Base-by-base conservation (phyloP, 2,888 invertebrate species). In the Synergus gifuensis region DNA sequence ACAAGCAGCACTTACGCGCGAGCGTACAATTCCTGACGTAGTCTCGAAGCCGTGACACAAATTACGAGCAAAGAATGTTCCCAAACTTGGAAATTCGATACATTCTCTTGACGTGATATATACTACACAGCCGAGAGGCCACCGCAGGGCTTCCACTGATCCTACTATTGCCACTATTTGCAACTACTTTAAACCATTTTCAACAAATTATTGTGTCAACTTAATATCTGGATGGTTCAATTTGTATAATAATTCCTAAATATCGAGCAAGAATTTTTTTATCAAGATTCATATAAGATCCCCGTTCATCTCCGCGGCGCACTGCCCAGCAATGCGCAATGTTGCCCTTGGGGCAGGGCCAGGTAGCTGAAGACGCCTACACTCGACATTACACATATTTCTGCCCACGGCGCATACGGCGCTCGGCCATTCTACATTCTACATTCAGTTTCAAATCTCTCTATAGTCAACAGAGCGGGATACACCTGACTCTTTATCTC, bases 51-150 rank as follows among this genome's bases (percentile, higher is more conserved):
- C 89, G 80, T 89, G 89, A 89, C 89, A 90, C 89, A 86, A 89
- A 90, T 90, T 88, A 86, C 85, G 84, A 83, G 82, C 82, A 83
- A 88, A 82, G 87, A 90, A 88, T 89, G 86, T 87, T 89, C 86
- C 89, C 90, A 89, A 90, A 89, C 88, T 90, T 90, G 90, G 90
- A 89, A 90, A 89, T 90, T 89, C 87, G 88, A 89, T 85, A 87
- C 89, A 89, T 90, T 90, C 89, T 86, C 86, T 81, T 83, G 82
- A 76, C 85, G 83, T 89, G 88, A 90, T 86, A 89, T 86, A 89
- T 86, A 84, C 83, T 84, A 83, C 85, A 82, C 78, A 78, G 81
- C 81, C 80, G 64, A 14, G 12, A 44, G 44, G 44, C 12, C 44
- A 54, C 5, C 1, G n/a, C 3, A 54, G 4, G 44, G 1, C 44